Conservation (phyloP, 2,888 invertebrate species). For the Tromatobia lineatoria region DNA sequence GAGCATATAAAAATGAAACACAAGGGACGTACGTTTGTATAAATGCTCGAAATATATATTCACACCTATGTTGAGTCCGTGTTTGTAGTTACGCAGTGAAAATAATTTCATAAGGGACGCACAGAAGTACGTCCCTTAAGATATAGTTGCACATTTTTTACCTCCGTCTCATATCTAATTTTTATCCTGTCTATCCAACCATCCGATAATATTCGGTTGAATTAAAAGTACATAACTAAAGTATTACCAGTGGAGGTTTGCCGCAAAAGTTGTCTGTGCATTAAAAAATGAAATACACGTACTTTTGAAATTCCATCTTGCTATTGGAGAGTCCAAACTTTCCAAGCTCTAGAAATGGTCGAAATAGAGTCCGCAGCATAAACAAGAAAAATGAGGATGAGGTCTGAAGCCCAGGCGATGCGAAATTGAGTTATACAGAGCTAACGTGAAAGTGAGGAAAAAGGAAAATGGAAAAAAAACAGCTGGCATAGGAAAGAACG, state of each 20-base stretch:
- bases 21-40: too few relatives aligned
- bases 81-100: too few relatives aligned
- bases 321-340: neutral
- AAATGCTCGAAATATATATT: too few relatives aligned
- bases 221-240: slow-evolving; percentile 18
- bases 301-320: slow-evolving; percentile 25
- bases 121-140: too few relatives aligned
- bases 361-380: slow-evolving; percentile 1
- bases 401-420: neutral
- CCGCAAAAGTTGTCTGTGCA: neutral
- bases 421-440: slow-evolving; percentile 24
- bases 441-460: slow-evolving; percentile 10
- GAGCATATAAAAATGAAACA: too few relatives aligned
- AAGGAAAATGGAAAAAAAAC: neutral
- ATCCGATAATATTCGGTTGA: slow-evolving; percentile 10
- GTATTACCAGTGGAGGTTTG: neutral
- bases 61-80: too few relatives aligned
- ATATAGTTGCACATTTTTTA: too few relatives aligned
- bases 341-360: neutral
- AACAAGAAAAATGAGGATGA: slow-evolving; percentile 1
- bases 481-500: slow-evolving; percentile 17
- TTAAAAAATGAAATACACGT: slow-evolving; percentile 8
- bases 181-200: neutral
- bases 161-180: neutral
- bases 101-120: too few relatives aligned